Percentiles rank a stretch among this genome's conserved stretches.
phyloP scores from a whole-genome alignment of 2,888 invertebrate species.

The Andrena flavipes region DNA sequence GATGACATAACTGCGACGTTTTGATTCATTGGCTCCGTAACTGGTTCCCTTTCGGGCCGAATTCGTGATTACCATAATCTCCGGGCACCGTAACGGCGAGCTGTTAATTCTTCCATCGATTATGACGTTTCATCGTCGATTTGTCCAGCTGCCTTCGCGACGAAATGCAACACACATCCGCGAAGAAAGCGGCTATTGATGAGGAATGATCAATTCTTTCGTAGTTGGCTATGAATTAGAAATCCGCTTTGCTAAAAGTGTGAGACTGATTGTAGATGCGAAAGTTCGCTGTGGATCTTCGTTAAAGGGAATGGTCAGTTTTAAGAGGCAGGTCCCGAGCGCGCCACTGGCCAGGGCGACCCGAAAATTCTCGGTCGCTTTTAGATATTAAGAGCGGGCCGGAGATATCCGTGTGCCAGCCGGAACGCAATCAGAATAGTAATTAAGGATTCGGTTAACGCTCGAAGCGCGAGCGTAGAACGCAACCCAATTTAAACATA shows the following conservation, averaged over 20 bases:
- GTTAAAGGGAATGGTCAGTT: neutral
- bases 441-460: slow-evolving; percentile 82
- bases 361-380: slow-evolving; percentile 62
- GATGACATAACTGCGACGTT: slow-evolving; percentile 38
- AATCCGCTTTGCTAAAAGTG: too few relatives aligned
- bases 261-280: neutral
- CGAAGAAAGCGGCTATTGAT: neutral
- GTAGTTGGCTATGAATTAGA: too few relatives aligned
- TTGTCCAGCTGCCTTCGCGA: neutral
- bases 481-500: slow-evolving; percentile 81
- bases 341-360: slow-evolving; percentile 20
- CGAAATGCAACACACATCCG: neutral
- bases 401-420: slow-evolving; percentile 65
- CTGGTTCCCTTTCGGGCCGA: slow-evolving; percentile 17
- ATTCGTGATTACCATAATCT: slow-evolving; percentile 19
- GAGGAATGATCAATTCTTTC: neutral
- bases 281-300: neutral
- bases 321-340: neutral
- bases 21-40: slow-evolving; percentile 21
- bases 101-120: neutral
- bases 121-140: neutral
- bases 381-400: slow-evolving; percentile 63
- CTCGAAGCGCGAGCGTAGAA: slow-evolving; percentile 77
- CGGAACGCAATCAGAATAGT: slow-evolving; percentile 81
- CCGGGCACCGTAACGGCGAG: neutral